phyloP scores from a whole-genome alignment of 2,888 invertebrate genomes.

The Agrilus biguttatus region DNA sequence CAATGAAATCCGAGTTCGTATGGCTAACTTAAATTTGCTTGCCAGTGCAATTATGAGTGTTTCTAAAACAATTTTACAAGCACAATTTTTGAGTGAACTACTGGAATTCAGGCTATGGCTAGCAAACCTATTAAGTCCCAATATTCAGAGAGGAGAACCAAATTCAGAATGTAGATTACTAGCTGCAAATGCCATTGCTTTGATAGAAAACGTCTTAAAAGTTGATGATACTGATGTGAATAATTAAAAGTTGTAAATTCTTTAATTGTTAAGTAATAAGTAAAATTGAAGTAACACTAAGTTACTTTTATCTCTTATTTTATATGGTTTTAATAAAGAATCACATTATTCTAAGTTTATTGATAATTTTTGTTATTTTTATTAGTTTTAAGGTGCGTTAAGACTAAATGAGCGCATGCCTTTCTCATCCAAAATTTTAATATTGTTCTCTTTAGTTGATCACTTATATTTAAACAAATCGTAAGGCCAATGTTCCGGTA shows the following conservation, averaged over 20 bases:
- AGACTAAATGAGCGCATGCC: no score
- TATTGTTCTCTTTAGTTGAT: no score
- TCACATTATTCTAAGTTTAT: no score
- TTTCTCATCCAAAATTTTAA: no score
- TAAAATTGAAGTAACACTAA: no score
- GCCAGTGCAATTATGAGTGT: conserved; percentile 49
- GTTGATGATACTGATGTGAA: conserved; percentile 13
- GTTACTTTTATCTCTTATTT: no score
- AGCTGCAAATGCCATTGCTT: conserved; percentile 43
- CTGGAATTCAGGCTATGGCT: conserved; percentile 56
- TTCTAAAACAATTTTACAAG: conserved; percentile 39
- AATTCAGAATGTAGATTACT: conserved; percentile 49
- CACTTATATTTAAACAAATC: no score
- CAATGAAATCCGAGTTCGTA: conserved; percentile 48
- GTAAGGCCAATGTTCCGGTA: no score
- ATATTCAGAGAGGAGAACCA: conserved; percentile 45
- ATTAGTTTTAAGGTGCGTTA: no score
- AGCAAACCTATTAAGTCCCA: conserved; percentile 38
- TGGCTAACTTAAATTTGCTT: conserved; percentile 50
- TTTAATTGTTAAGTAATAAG: not conserved
- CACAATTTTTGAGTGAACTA: conserved; percentile 46
- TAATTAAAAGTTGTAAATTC: not conserved
- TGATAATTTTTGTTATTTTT: no score
- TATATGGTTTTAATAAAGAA: no score
- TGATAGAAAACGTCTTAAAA: conserved; percentile 37